Percentiles rank a stretch among this genome's conserved stretches.
phyloP scores from a whole-genome alignment of 2,797 vertebrate species.

The Holocentrus rufus region DNA sequence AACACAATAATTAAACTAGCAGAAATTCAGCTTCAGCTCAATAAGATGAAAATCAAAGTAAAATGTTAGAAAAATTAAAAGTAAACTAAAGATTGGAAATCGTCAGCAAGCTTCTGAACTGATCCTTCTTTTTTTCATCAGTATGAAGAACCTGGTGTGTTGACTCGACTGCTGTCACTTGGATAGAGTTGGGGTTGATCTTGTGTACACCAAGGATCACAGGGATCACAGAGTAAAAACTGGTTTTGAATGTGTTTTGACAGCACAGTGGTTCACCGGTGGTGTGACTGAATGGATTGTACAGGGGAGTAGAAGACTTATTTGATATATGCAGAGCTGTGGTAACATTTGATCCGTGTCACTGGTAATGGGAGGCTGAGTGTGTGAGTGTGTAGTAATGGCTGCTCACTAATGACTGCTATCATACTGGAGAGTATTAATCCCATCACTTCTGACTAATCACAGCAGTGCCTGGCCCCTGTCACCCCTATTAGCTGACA shows the following conservation, averaged over 20 bases:
- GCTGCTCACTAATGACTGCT: conserved; percentile 62
- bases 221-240: neutral
- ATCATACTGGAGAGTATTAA: conserved; percentile 59
- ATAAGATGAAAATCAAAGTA: no score
- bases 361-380: conserved; percentile 57
- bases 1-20: no score
- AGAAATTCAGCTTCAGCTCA: no score
- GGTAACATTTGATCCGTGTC: conserved; percentile 64
- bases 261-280: neutral
- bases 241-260: neutral
- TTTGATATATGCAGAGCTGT: conserved; percentile 37
- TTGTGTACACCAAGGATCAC: neutral
- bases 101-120: no score
- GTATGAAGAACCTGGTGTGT: no score
- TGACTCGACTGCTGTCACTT: no score
- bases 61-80: no score
- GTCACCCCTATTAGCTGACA: conserved; percentile 55
- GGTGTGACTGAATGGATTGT: conserved; percentile 2
- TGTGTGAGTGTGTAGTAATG: conserved; percentile 49
- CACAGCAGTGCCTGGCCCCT: conserved; percentile 33
- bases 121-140: no score
- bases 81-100: no score
- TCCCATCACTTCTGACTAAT: conserved; percentile 66
- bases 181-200: neutral
- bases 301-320: neutral